Percentiles rank a stretch among this genome's conserved stretches.
phyloP scores from a whole-genome alignment of 1,140 invertebrate genomes.

The Diabrotica virgifera region DNA sequence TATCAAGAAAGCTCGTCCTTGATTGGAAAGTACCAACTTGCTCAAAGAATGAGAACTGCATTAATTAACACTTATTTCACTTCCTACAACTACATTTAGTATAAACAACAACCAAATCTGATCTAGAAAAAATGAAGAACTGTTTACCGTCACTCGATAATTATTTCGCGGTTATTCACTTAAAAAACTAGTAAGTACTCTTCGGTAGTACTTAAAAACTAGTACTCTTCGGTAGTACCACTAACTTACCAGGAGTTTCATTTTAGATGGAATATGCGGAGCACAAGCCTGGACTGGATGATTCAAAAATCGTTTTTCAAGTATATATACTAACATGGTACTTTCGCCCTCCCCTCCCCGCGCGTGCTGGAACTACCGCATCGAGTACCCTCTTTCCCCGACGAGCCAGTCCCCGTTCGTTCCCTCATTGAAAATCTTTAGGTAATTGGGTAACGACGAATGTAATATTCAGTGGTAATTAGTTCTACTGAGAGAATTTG shows the following conservation, averaged over 20 bases:
- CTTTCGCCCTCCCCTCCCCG: conserved; percentile 28
- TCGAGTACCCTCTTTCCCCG: conserved; percentile 26
- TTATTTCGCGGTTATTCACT: background rate
- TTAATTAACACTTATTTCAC: no score
- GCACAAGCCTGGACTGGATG: conserved; percentile 33
- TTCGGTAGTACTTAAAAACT: no score
- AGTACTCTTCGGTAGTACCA: conserved; percentile 7
- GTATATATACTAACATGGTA: conserved; percentile 33
- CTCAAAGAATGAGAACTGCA: no score
- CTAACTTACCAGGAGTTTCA: conserved; percentile 43
- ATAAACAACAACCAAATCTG: no score
- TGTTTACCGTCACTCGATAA: no score
- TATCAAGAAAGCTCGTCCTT: no score
- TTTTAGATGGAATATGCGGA: conserved; percentile 23
- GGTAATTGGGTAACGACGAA: conserved; percentile 10
- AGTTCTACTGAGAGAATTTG: background rate
- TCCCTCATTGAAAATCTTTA: conserved; percentile 8
- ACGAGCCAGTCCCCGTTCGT: conserved; percentile 15
- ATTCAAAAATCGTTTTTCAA: conserved; percentile 9
- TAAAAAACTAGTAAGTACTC: no score
- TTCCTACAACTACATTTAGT: no score
- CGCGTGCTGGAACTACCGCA: conserved; percentile 10
- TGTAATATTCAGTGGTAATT: conserved; percentile 7
- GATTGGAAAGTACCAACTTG: no score
- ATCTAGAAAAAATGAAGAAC: no score